Evolutionary conservation across 2,888 invertebrate genomes (phyloP).

Genomic region (Abscondita cerata): DNA sequence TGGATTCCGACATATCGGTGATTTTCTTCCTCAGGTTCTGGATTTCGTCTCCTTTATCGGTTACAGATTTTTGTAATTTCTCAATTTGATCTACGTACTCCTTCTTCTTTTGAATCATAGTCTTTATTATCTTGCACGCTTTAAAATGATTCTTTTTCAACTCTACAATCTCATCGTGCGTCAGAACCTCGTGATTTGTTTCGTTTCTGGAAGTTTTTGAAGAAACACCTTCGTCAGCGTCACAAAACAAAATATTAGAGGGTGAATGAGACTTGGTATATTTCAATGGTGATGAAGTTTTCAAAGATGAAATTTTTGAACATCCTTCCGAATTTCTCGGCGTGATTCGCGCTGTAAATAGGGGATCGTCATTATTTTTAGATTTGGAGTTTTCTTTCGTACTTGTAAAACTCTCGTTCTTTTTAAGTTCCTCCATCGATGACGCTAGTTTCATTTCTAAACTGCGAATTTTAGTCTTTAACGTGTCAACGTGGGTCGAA

Average conservation of each 20-base stretch:
- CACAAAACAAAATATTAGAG: no score
- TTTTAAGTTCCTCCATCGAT: slow-evolving; percentile 51
- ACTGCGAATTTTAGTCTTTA: slow-evolving; percentile 47
- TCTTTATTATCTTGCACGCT: slow-evolving; percentile 57
- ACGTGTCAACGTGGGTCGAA: slow-evolving; percentile 56
- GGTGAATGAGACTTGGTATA: background rate
- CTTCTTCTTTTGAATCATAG: slow-evolving; percentile 52
- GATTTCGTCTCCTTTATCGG: slow-evolving; percentile 50
- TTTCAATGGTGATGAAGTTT: slow-evolving; percentile 13
- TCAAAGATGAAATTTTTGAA: slow-evolving; percentile 49
- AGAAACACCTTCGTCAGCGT: background rate
- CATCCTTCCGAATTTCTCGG: slow-evolving; percentile 52
- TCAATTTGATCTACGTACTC: slow-evolving; percentile 52
- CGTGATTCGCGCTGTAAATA: slow-evolving; percentile 56
- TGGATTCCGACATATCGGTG: background rate
- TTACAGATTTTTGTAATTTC: slow-evolving; percentile 47
- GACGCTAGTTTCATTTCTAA: slow-evolving; percentile 52
- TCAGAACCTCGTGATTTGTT: slow-evolving; percentile 3
- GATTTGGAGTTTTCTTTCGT: slow-evolving; percentile 17
- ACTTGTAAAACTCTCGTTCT: slow-evolving; percentile 26
- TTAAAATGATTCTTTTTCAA: slow-evolving; percentile 54
- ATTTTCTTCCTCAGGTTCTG: slow-evolving; percentile 42
- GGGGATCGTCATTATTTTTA: slow-evolving; percentile 51
- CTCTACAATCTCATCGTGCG: slow-evolving; percentile 30
- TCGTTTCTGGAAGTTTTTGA: background rate